Conservation (phyloP, 1,140 invertebrate genomes). For the Ditylenchus dipsaci region DNA sequence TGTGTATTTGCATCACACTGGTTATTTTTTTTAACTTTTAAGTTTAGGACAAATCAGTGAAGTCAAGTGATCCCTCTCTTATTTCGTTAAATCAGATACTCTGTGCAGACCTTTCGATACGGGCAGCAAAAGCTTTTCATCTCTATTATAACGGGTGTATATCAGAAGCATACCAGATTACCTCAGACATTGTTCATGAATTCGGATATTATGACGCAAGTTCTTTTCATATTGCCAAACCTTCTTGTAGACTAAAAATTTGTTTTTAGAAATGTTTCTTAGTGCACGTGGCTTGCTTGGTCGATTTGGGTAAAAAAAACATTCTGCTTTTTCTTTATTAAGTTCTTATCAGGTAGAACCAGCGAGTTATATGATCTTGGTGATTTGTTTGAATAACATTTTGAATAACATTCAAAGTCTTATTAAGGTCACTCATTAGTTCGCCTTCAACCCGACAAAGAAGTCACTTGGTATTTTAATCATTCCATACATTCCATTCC, state of each 20-base stretch:
- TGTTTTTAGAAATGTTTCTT: conserved; percentile 40
- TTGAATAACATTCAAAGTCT: no score
- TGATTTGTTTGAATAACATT: no score
- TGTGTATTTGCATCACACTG: not conserved
- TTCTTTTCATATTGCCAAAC: not conserved
- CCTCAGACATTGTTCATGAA: conserved; percentile 35
- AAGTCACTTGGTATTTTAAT: conserved; percentile 11
- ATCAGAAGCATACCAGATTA: conserved; percentile 40
- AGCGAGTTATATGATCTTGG: conserved; percentile 40
- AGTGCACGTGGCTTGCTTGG: conserved; percentile 40
- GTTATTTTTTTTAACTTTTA: conserved; percentile 1
- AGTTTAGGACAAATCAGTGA: conserved; percentile 24
- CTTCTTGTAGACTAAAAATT: not conserved
- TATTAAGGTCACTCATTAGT: conserved; percentile 34
- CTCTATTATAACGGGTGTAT: conserved; percentile 31
- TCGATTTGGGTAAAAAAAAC: conserved; percentile 19
- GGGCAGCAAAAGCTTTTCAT: conserved; percentile 33
- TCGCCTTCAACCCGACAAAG: conserved; percentile 42
- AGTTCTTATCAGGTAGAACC: not conserved
- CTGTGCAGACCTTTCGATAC: conserved; percentile 31
- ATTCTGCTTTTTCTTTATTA: no score
- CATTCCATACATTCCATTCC: not conserved
- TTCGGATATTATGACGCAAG: conserved; percentile 41
- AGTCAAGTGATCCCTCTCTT: not conserved
- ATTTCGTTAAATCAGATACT: conserved; percentile 8